A percentile compares a stretch with the other conserved stretches of the same genome.
Evolutionary conservation across 2,113 vertebrate genomes (phyloP).

Genomic region (Onychostoma macrolepis): DNA sequence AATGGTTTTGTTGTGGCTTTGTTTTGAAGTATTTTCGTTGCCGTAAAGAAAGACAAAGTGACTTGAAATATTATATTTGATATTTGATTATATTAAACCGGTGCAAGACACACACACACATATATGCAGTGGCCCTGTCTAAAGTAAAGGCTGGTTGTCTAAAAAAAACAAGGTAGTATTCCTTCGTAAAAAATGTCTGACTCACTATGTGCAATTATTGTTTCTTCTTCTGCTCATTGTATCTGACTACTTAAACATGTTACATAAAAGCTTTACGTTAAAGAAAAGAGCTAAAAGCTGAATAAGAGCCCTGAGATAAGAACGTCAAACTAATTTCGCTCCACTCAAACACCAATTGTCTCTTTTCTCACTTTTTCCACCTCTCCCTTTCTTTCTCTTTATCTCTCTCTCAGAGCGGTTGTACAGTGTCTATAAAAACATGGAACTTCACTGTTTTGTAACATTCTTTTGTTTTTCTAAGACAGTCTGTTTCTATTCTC

Average conservation of each 20-base stretch:
- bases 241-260: slow-evolving; percentile 22
- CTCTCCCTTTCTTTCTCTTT: neutral
- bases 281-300: slow-evolving; percentile 14
- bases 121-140: neutral
- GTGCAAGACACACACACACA: too few species aligned
- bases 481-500: neutral
- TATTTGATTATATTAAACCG: too few species aligned
- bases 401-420: neutral
- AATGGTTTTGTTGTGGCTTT: too few species aligned
- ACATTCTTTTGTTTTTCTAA: slow-evolving; percentile 15
- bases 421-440: slow-evolving; percentile 28
- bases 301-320: slow-evolving; percentile 21
- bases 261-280: slow-evolving; percentile 41
- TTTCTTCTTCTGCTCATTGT: neutral
- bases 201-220: slow-evolving; percentile 26
- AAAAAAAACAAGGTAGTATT: neutral
- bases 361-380: slow-evolving; percentile 18
- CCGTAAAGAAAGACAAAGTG: too few species aligned
- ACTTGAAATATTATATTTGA: too few species aligned
- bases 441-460: neutral
- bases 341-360: slow-evolving; percentile 19
- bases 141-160: neutral
- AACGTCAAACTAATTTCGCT: slow-evolving; percentile 15
- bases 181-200: neutral
- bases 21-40: too few species aligned